Percentiles rank a stretch among this genome's conserved stretches.
These are phyloP conservation scores for Dryobota labecula DNA, from an alignment of 2,888 invertebrate species.

Conservation along the genomic window DNA sequence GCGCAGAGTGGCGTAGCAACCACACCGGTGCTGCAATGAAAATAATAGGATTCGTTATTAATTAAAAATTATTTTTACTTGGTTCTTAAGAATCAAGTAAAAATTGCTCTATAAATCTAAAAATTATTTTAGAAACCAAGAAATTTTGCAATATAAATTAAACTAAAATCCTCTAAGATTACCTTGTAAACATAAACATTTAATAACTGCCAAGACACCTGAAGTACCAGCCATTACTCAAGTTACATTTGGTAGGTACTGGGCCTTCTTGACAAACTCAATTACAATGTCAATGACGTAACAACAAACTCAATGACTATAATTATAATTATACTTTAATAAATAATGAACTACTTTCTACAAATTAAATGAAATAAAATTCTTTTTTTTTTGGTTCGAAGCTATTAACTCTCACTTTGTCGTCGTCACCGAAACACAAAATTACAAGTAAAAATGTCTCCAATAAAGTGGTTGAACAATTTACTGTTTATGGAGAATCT, in stretches of 20 bases:
- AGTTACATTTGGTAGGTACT: neutral
- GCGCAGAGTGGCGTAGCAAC: neutral
- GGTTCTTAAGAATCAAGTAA: neutral
- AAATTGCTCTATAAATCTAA: neutral
- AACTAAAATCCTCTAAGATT: neutral
- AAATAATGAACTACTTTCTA: neutral
- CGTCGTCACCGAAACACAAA: too few species aligned
- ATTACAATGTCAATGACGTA: constrained; percentile 25
- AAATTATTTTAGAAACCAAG: neutral
- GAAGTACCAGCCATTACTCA: neutral
- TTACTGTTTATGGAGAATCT: constrained; percentile 6
- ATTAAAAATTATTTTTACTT: neutral
- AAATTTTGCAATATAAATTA: neutral
- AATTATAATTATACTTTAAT: neutral
- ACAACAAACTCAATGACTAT: neutral
- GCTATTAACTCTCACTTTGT: neutral
- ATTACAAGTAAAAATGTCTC: constrained; percentile 3
- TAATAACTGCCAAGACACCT: neutral
- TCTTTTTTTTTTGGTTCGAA: neutral
- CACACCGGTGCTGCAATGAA: neutral
- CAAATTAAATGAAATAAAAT: neutral
- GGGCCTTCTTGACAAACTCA: constrained; percentile 6
- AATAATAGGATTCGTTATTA: neutral
- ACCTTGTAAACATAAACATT: neutral
- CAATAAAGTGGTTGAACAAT: constrained; percentile 9